Conservation (phyloP, 2,113 vertebrate genomes). For the Malurus elegans region DNA sequence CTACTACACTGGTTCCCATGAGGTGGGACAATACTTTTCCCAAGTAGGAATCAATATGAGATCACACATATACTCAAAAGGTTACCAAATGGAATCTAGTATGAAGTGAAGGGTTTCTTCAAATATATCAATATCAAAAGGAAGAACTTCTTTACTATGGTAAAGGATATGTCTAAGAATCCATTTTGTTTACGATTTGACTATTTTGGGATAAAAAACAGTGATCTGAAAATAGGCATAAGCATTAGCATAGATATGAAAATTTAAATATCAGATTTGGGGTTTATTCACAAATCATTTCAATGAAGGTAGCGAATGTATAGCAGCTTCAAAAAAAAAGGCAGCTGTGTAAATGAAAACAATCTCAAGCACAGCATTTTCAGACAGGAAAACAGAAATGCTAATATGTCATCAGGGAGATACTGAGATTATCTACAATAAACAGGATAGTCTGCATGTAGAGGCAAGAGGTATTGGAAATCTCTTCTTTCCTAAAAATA, state of each 20-base stretch:
- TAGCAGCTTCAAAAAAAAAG: background rate
- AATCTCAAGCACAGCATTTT: background rate
- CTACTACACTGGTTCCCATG: background rate
- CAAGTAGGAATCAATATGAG: background rate
- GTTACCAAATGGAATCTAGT: background rate
- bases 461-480: background rate
- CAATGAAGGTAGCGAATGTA: background rate
- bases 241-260: background rate
- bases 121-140: background rate
- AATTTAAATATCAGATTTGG: background rate
- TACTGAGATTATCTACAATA: background rate
- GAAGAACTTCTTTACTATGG: background rate
- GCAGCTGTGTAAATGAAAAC: background rate
- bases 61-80: background rate
- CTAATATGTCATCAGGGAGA: background rate
- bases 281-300: background rate
- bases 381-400: background rate
- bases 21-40: background rate
- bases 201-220: background rate
- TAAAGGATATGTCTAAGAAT: background rate
- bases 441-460: background rate
- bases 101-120: background rate
- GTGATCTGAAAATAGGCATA: background rate
- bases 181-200: background rate
- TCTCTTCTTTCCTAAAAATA: background rate